Evolutionary conservation across 2,888 invertebrate species (phyloP).

Genomic region (Mamestra brassicae): DNA sequence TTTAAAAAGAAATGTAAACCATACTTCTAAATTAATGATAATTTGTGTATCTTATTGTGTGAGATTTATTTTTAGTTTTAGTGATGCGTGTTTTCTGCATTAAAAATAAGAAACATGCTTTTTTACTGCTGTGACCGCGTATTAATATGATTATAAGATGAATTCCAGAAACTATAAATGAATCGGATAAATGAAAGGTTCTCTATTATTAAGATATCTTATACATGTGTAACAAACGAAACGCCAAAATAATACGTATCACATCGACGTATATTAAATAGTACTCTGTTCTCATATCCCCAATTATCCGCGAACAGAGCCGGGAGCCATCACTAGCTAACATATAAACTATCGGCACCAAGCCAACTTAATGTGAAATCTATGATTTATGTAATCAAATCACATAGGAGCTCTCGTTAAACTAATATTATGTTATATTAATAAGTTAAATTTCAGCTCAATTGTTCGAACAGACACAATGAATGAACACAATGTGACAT

Average conservation of each 20-base stretch:
- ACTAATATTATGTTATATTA: background rate
- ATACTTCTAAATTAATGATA: no score
- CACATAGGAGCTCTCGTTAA: background rate
- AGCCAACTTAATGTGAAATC: background rate
- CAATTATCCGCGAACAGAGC: background rate
- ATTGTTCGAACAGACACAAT: background rate
- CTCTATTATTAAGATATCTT: background rate
- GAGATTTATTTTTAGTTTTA: no score
- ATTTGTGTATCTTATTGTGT: no score
- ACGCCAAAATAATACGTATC: no score
- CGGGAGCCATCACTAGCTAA: constrained; percentile 10
- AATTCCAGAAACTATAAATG: no score
- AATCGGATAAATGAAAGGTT: background rate
- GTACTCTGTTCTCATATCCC: background rate
- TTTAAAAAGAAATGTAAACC: no score
- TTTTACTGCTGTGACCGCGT: no score
- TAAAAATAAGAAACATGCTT: no score
- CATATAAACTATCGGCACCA: background rate
- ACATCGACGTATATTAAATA: background rate
- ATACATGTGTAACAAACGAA: background rate
- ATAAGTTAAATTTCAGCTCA: background rate
- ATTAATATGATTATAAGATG: no score
- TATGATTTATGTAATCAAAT: constrained; percentile 2
- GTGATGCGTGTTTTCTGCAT: no score
- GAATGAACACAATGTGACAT: background rate